Evolutionary conservation across 1,140 invertebrate genomes (phyloP).

Genomic region (Drosophila pectinifera): DNA sequence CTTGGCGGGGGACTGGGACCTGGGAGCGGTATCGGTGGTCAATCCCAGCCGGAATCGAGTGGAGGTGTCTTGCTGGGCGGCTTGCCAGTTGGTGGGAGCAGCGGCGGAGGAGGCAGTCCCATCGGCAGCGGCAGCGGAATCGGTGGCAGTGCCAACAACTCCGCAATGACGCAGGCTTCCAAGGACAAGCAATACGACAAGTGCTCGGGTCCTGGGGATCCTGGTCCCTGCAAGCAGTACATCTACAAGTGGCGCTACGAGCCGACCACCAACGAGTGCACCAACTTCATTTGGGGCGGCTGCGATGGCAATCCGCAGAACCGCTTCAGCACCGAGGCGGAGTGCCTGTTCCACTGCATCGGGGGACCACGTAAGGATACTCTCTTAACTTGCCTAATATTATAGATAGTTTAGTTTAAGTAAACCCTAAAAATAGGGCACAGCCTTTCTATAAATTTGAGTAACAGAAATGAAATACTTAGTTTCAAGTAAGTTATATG

Average conservation of each 20-base stretch:
- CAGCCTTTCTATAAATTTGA: background rate
- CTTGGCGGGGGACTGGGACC: slow-evolving; percentile 15
- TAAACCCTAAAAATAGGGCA: background rate
- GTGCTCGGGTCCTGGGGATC: slow-evolving; percentile 80
- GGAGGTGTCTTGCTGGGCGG: slow-evolving; percentile 17
- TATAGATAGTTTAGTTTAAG: background rate
- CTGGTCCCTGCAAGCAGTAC: slow-evolving; percentile 89
- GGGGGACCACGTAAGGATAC: slow-evolving; percentile 86
- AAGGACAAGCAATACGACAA: slow-evolving; percentile 78
- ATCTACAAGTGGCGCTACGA: slow-evolving; percentile 91
- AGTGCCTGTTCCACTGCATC: slow-evolving; percentile 89
- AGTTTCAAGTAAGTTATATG: too few relatives aligned
- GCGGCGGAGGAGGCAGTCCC: slow-evolving; percentile 16
- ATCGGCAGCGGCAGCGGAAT: slow-evolving; percentile 10
- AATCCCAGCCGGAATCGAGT: slow-evolving; percentile 28
- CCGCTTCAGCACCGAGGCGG: slow-evolving; percentile 90
- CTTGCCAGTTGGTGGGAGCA: slow-evolving; percentile 9
- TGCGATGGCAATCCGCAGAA: slow-evolving; percentile 91
- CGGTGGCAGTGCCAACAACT: slow-evolving; percentile 50
- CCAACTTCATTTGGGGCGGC: slow-evolving; percentile 91
- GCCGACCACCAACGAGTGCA: slow-evolving; percentile 88
- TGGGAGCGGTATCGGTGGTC: slow-evolving; percentile 37
- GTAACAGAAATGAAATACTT: too few relatives aligned
- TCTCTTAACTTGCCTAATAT: background rate
- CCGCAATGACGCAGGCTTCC: slow-evolving; percentile 51